Evolutionary conservation across 1,140 invertebrate genomes (phyloP), one percentile per base, ranked within the genome.

Genomic region (Pararge aegeria): DNA sequence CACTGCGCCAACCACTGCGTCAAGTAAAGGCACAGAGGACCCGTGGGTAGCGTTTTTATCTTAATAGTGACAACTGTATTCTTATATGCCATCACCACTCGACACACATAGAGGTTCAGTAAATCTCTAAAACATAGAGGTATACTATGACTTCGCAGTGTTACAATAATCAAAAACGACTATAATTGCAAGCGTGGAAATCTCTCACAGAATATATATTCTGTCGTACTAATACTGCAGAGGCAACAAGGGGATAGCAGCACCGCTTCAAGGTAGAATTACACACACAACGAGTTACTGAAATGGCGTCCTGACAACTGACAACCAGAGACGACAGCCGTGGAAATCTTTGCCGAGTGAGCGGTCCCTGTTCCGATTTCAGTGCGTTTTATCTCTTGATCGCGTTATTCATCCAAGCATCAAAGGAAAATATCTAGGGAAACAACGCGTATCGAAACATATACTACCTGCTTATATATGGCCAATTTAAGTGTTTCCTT

Each of bases 321-420:
- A 12, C 46, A 49, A 49, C 46, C 21, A 16, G 46, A 71, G 73
- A 70, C 61, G 66, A 60, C 58, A 74, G 52, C 68, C 67, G 68
- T 62, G 70, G 66, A 77, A 81, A 79, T 73, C 66, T 78, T 73
- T 73, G 70, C 58, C 70, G 71, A 74, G 69, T 75, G 75, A 72
- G 64, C 66, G 73, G 58, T 64, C 60, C 65, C 61, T 51, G 62
- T 44, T 69, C 63, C 69, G 70, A 74, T 74, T 67, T 62, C 70
- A 53, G 68, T 75, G 72, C 76, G 71, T 83, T 83, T 84, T 88
- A 86, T 88, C 80, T 85, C 76, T 85, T 83, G 79, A 86, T 85
- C 85, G 78, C 75, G 72, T 86, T 88, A 86, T 82, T 83, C 83
- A 88, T 62, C 75, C 79, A 75, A 82, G 80, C 80, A 85, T 85